Evolutionary conservation across 2,888 invertebrate species (phyloP).

Genomic region (Caradrina kadenii): DNA sequence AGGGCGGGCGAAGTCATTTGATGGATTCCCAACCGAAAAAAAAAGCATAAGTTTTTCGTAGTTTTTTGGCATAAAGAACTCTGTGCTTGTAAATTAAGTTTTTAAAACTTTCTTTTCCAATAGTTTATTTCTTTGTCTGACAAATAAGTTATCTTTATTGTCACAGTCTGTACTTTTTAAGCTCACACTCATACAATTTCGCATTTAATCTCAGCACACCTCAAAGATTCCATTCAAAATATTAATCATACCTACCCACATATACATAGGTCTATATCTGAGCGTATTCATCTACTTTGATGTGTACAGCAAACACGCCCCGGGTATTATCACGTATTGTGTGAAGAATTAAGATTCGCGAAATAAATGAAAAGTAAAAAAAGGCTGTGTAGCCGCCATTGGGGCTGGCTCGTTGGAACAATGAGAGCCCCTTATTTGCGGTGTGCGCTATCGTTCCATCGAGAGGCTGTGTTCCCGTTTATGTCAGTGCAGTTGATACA

Average conservation of each 20-base stretch:
- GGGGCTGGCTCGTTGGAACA: conserved; percentile 73
- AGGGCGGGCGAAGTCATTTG: no score
- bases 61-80: no score
- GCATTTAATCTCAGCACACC: conserved; percentile 2
- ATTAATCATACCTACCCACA: conserved; percentile 9
- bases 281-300: conserved; percentile 39
- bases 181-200: not conserved
- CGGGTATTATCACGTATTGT: conserved; percentile 78
- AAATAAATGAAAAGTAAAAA: conserved; percentile 75
- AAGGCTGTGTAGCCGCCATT: conserved; percentile 75
- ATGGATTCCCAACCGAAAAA: no score
- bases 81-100: no score
- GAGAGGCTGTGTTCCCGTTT: conserved; percentile 60
- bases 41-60: no score
- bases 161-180: not conserved
- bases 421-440: conserved; percentile 85
- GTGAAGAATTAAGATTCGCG: conserved; percentile 81
- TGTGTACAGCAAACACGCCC: conserved; percentile 42
- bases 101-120: no score
- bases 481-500: conserved; percentile 57
- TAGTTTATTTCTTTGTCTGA: not conserved
- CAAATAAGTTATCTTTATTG: not conserved
- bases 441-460: conserved; percentile 83
- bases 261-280: not conserved
- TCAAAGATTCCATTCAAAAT: conserved; percentile 16